Percentiles rank a stretch among this genome's conserved stretches.
phyloP scores from a whole-genome alignment of 1,140 invertebrate species.

The Probaryconus sp. region DNA sequence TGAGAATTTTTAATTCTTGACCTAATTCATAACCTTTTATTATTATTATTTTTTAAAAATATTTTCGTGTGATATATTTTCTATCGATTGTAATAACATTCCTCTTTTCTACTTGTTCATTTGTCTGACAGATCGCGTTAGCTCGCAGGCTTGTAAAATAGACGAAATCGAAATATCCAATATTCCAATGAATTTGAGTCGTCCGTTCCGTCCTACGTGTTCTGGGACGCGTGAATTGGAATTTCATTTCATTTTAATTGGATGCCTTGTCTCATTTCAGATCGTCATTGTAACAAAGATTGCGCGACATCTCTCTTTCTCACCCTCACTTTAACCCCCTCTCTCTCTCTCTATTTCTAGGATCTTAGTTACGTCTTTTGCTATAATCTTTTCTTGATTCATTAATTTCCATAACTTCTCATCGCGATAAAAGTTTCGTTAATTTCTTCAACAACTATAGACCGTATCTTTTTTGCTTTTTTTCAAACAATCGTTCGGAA shows the following conservation, averaged over 20 bases:
- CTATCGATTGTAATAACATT: slow-evolving; percentile 45
- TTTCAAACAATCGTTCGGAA: no score
- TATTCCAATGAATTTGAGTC: slow-evolving; percentile 61
- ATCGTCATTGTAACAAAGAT: slow-evolving; percentile 48
- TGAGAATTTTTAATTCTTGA: no score
- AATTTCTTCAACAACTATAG: no score
- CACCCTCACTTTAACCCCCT: not conserved
- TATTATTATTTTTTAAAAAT: no score
- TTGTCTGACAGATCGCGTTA: slow-evolving; percentile 49
- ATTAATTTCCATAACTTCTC: no score
- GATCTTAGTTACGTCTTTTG: not conserved
- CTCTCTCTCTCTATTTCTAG: no score
- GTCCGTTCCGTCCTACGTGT: slow-evolving; percentile 46
- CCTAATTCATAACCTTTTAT: no score
- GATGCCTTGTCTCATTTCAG: slow-evolving; percentile 64
- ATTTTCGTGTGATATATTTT: no score
- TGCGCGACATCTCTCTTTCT: slow-evolving; percentile 26
- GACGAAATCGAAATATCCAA: slow-evolving; percentile 62
- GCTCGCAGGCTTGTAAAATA: slow-evolving; percentile 44
- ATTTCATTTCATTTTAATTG: slow-evolving; percentile 74
- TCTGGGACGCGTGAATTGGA: slow-evolving; percentile 60
- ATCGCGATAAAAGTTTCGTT: no score
- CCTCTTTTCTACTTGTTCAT: slow-evolving; percentile 47
- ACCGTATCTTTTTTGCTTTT: no score
- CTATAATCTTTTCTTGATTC: not conserved